A percentile compares a stretch with the other conserved stretches of the same genome.
Evolutionary conservation across 2,113 vertebrate genomes (phyloP).

Genomic region (Acanthisitta chloris): DNA sequence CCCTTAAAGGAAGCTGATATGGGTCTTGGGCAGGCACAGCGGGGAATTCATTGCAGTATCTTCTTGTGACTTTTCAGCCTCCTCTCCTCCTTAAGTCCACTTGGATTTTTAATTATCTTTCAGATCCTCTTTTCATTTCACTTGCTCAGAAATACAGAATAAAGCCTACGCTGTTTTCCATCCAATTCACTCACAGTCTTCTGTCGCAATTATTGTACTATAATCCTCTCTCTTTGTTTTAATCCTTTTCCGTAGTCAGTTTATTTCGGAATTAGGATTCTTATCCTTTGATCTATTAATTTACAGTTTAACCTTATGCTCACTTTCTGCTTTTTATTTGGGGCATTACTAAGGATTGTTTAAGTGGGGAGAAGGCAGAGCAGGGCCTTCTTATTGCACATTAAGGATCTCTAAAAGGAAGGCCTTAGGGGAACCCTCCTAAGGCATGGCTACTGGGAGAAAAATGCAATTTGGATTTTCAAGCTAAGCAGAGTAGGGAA

Average conservation of each 20-base stretch:
- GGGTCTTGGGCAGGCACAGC: neutral
- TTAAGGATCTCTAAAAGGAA: neutral
- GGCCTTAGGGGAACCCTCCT: neutral
- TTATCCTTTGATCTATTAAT: constrained; percentile 68
- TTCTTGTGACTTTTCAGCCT: constrained; percentile 10
- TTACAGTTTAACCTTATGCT: constrained; percentile 61
- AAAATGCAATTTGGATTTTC: constrained; percentile 21
- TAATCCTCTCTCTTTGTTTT: constrained; percentile 60
- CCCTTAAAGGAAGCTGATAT: neutral
- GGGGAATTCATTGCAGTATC: neutral
- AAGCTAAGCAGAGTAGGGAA: neutral
- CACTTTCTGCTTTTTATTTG: constrained; percentile 27
- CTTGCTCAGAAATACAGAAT: constrained; percentile 28
- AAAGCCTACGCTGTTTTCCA: constrained; percentile 45
- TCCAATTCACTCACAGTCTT: constrained; percentile 45
- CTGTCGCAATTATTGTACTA: constrained; percentile 32
- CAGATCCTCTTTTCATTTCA: constrained; percentile 34
- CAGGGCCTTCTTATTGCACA: neutral
- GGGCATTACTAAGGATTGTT: neutral
- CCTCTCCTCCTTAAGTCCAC: neutral
- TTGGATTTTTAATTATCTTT: constrained; percentile 60
- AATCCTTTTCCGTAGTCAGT: constrained; percentile 62
- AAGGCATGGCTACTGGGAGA: neutral
- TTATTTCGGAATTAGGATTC: constrained; percentile 63
- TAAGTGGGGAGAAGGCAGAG: neutral